phyloP scores from a whole-genome alignment of 2,888 invertebrate species.

The Plagodis dolabraria region DNA sequence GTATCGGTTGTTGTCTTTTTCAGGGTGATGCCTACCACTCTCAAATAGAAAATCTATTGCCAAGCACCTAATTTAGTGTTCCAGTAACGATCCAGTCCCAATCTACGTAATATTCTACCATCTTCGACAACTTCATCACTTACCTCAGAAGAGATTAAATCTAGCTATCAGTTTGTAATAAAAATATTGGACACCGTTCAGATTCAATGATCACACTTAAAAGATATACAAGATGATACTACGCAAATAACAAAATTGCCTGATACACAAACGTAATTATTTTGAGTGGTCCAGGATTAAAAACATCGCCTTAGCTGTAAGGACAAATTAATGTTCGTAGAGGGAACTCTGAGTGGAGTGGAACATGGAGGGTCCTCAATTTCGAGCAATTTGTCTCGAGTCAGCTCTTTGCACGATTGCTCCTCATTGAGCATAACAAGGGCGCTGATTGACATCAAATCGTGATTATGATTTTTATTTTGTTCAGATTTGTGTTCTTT shows the following conservation, averaged over 20 bases:
- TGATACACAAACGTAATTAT: slow-evolving; percentile 32
- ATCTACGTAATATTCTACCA: no score
- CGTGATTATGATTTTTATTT: slow-evolving; percentile 19
- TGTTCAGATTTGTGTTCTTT: neutral
- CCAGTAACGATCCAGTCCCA: no score
- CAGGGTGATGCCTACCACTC: no score
- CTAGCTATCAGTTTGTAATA: no score
- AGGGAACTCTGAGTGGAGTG: slow-evolving; percentile 4
- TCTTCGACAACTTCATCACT: no score
- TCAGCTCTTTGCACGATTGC: slow-evolving; percentile 27
- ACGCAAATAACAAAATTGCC: neutral
- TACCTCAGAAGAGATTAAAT: no score
- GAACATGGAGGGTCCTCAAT: slow-evolving; percentile 25
- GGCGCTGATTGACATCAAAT: slow-evolving; percentile 31
- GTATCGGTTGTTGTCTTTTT: no score
- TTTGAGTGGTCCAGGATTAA: slow-evolving; percentile 37
- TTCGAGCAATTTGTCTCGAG: slow-evolving; percentile 32
- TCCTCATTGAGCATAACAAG: slow-evolving; percentile 25
- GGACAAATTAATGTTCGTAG: slow-evolving; percentile 42
- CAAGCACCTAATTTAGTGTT: no score
- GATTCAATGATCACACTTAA: no score
- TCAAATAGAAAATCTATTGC: no score
- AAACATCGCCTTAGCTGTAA: slow-evolving; percentile 26
- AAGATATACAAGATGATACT: neutral
- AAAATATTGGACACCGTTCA: no score